Evolutionary conservation across 1,140 invertebrate genomes (phyloP), one percentile per base, ranked within the genome.

Genomic region (Drosophila guanche): DNA sequence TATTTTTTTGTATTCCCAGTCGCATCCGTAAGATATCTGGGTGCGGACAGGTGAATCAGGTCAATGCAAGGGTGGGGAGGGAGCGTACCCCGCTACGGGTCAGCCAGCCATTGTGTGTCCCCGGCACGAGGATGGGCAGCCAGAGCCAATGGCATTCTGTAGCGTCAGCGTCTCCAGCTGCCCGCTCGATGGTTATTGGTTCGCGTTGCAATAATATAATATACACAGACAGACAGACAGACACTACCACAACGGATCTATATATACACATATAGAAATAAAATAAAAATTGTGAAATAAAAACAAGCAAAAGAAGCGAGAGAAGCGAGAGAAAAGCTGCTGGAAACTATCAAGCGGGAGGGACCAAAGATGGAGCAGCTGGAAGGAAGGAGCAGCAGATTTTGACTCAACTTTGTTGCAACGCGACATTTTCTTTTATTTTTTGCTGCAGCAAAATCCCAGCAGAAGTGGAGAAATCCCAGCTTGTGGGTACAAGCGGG

Each of bases 191-290:
- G 84, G 85, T 89, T 89, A 89, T 89, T 89, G 84, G 84, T 89
- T 89, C 84, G 85, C 84, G 79, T 77, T 77, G 85, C 85, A 89
- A 88, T 84, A 84, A 83, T 81, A 86, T 86, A 83, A 88, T 76
- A 84, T 76, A 84, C 62, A 80, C 59, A 76, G 61, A 70, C 14
- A 60, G 57, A 47, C 29, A 54, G 22, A 52, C 12, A 37, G 33
- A 8, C 29, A 47, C 50, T 14, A 29, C 53, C 52, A 25, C 27
- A 62, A 29, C 33, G 29, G 7, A 10, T 33, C 29, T 33, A 57
- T 60, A 63, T 45, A 61, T 23, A 22, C 53, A 37, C 59, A 25
- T 20, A 76, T 58, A 65, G 25, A 12, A 12, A 60, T 63, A 59
- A 77, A 71, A 86, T 81, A 86, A 86, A 86, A 86, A 86, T 86